phyloP scores from a whole-genome alignment of 1,140 invertebrate species.

The Drosophila navojoa region DNA sequence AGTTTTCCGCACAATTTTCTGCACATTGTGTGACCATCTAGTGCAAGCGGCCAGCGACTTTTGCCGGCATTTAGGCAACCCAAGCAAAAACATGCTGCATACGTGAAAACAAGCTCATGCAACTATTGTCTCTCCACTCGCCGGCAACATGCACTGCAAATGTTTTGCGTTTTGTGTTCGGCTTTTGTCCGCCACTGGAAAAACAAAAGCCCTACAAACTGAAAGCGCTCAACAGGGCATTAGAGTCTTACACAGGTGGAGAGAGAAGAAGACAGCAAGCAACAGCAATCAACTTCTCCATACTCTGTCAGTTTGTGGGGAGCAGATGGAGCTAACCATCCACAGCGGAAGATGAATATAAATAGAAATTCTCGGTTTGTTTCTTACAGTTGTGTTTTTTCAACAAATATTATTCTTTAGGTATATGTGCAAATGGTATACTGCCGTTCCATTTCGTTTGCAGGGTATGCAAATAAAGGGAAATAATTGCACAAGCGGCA shows the following conservation, averaged over 20 bases:
- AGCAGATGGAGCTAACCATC: no score
- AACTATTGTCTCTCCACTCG: slow-evolving; percentile 54
- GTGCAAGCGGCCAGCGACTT: slow-evolving; percentile 20
- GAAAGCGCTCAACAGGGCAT: slow-evolving; percentile 40
- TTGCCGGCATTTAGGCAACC: slow-evolving; percentile 33
- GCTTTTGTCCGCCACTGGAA: slow-evolving; percentile 51
- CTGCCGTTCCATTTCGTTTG: not conserved
- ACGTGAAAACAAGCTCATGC: slow-evolving; percentile 61
- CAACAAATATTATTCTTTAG: not conserved
- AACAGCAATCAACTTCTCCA: not conserved
- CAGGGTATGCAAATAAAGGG: not conserved
- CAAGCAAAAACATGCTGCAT: slow-evolving; percentile 29
- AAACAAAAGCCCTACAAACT: slow-evolving; percentile 36
- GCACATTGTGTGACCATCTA: slow-evolving; percentile 29
- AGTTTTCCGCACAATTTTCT: slow-evolving; percentile 57
- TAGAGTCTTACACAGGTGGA: slow-evolving; percentile 51
- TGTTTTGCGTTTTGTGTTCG: slow-evolving; percentile 59
- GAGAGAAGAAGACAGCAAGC: not conserved
- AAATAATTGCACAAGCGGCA: slow-evolving; percentile 25
- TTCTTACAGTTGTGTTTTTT: not conserved
- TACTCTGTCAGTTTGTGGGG: not conserved
- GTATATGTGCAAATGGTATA: not conserved
- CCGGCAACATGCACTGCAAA: slow-evolving; percentile 54
- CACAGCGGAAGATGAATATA: no score
- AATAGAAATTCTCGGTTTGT: no score